Base-by-base conservation (phyloP, 2,888 invertebrate genomes). In the Elysia crispata region DNA sequence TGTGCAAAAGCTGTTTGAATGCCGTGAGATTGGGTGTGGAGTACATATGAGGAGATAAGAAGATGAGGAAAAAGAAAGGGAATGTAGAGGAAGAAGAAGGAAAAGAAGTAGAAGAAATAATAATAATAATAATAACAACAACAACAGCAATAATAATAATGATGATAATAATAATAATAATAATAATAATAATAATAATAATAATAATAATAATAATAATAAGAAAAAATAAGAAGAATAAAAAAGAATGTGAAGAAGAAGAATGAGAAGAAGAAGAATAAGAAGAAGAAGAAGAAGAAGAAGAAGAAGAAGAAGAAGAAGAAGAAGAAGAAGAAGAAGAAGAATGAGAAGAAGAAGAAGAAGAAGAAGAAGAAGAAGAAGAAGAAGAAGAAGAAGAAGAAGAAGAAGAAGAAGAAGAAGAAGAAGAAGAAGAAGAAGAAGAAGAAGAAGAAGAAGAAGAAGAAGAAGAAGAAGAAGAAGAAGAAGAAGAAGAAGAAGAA, bases 371-470 rank as follows among this genome's bases (percentile, higher is more conserved):
- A 28, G 6, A 28, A 8, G 28, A n/a, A 67, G 54, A 54, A 30
- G 31, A 20, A 28, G 18, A n/a, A 54, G 20, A n/a, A 25, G 54
- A 67, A 28, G 28, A 25, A 76, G 20, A 50, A 30, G 18, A 49
- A 67, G n/a, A 50, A 30, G 11, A 13, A 67, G 76, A 67, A 28
- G n/a, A 25, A 50, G 28, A 67, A 50, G 49, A 67, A 8, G 30
- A 41, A 11, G 54, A 76, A 18, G 11, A 76, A 1, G 18, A 13
- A 66, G 13, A 49, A 50, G n/a, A 11, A 41, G 30, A 18, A 66
- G 30, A 28, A 20, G 13, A 8, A 23, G 15, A 23, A 13, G 8
- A 49, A 50, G 11, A 67, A 25, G 30, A 76, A 50, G 49, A 67
- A 67, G 25, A 6, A 67, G 64, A 70, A 18, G 28, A n/a, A 20